These are phyloP conservation scores for Acrossocheilus wenchowensis DNA, from an alignment of 2,797 vertebrate species.

Conservation along the genomic window DNA sequence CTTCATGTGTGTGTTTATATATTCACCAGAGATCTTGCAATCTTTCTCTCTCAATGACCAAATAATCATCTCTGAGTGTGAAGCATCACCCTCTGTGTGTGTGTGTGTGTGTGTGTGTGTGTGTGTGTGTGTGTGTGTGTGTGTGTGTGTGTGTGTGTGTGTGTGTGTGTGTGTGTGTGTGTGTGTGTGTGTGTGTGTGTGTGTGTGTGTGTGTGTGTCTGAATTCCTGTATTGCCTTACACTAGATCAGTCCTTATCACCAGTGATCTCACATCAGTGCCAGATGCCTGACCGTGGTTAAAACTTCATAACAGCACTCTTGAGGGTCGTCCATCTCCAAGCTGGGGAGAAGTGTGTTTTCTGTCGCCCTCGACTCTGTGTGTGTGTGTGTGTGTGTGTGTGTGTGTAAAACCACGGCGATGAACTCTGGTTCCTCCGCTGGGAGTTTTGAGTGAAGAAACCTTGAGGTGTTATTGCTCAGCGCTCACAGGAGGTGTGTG, in stretches of 20 bases:
- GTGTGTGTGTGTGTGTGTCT: slow-evolving; percentile 12
- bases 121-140: slow-evolving; percentile 16
- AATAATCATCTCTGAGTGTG: slow-evolving; percentile 35
- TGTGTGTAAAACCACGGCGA: slow-evolving; percentile 39
- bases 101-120: slow-evolving; percentile 12
- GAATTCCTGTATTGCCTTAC: slow-evolving; percentile 13
- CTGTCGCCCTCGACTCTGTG: slow-evolving; percentile 34
- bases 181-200: slow-evolving; percentile 16
- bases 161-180: slow-evolving; percentile 17
- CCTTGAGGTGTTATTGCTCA: slow-evolving; percentile 52
- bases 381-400: not conserved
- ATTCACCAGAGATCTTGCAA: slow-evolving; percentile 29
- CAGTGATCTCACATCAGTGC: slow-evolving; percentile 37
- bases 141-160: slow-evolving; percentile 12
- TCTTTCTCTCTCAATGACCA: slow-evolving; percentile 26
- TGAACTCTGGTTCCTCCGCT: slow-evolving; percentile 52
- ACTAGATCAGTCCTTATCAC: slow-evolving; percentile 31
- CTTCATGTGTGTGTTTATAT: slow-evolving; percentile 15
- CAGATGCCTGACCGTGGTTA: slow-evolving; percentile 44
- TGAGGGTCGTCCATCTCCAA: slow-evolving; percentile 52
- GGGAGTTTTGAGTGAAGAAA: slow-evolving; percentile 58
- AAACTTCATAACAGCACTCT: slow-evolving; percentile 39
- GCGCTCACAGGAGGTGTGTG: slow-evolving; percentile 17
- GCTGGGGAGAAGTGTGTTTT: slow-evolving; percentile 36
- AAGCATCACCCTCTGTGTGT: not conserved